These are phyloP conservation scores for Sternotherus odoratus DNA, from an alignment of 2,797 vertebrate species.

Conservation along the genomic window DNA sequence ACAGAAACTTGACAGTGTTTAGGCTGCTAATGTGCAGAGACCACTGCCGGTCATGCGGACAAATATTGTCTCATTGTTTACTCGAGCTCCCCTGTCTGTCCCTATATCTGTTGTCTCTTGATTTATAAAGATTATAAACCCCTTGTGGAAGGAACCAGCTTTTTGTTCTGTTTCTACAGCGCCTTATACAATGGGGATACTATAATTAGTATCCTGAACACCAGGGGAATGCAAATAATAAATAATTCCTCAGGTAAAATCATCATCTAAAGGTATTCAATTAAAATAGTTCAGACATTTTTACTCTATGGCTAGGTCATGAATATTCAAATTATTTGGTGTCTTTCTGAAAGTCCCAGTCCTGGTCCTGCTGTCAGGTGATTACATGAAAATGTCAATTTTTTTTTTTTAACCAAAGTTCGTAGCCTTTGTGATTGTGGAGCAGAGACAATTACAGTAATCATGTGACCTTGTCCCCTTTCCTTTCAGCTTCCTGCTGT, in stretches of 20 bases:
- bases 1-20: neutral
- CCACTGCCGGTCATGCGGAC: neutral
- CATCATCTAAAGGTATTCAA: neutral
- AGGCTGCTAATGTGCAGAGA: neutral
- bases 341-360: neutral
- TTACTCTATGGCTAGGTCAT: neutral
- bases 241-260: neutral
- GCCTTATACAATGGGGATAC: neutral
- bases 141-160: neutral
- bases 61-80: neutral
- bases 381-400: neutral
- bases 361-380: neutral
- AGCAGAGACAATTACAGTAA: no score
- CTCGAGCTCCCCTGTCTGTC: neutral
- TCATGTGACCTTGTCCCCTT: no score
- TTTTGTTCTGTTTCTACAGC: neutral
- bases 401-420: no score
- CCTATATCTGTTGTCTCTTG: neutral
- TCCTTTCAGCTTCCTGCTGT: no score
- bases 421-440: no score
- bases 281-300: neutral
- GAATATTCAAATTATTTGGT: neutral
- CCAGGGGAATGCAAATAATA: neutral
- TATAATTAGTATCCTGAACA: neutral
- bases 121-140: neutral